Conservation (phyloP, 92 coral and sea anemone species). For the Siderastrea siderea region DNA sequence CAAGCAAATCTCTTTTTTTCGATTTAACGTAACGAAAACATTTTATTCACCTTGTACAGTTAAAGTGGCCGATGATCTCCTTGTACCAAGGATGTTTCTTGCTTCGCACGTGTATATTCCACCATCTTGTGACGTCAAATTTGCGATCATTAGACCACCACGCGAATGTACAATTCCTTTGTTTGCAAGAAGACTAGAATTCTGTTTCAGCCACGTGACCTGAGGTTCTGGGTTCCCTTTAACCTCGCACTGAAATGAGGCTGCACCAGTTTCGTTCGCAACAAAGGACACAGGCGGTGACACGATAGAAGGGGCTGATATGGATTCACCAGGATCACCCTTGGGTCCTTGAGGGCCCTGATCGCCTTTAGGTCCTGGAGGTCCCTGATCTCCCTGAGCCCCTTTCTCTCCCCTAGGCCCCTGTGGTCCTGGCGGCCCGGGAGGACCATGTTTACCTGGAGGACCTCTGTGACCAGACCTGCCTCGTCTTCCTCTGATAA, state of each 20-base stretch:
- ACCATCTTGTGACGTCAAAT: conserved; percentile 46
- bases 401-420: conserved; percentile 52
- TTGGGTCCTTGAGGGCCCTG: conserved; percentile 74
- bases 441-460: conserved; percentile 49
- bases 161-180: conserved; percentile 36
- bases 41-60: conserved; percentile 59
- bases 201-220: conserved; percentile 66
- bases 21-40: no score
- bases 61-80: conserved; percentile 45
- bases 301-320: conserved; percentile 64
- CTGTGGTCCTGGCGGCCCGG: conserved; percentile 54
- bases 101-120: conserved; percentile 71
- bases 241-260: conserved; percentile 59
- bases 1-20: no score
- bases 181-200: conserved; percentile 11
- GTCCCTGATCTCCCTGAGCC: conserved; percentile 44
- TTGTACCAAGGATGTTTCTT: conserved; percentile 54
- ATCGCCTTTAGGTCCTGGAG: conserved; percentile 71
- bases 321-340: conserved; percentile 74
- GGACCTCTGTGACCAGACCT: conserved; percentile 41
- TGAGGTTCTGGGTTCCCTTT: conserved; percentile 74
- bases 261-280: conserved; percentile 50
- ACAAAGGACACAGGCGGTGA: conserved; percentile 48
- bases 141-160: conserved; percentile 53
- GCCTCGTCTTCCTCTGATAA: conserved; percentile 39